Conservation (phyloP, 2,113 vertebrate genomes). For the Oreotrochilus melanogaster region DNA sequence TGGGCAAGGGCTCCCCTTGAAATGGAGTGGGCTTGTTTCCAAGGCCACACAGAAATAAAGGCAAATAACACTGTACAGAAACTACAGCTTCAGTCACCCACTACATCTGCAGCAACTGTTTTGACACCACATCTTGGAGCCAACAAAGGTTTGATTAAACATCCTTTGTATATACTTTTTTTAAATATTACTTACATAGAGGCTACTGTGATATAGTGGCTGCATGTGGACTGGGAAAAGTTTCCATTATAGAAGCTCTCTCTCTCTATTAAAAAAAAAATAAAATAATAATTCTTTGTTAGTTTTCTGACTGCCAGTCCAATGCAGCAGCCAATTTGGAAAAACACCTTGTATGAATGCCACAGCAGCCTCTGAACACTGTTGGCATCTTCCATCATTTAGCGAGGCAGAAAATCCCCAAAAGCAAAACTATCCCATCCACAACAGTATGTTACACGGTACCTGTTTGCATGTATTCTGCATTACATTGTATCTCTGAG, state of each 20-base stretch:
- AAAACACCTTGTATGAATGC: slow-evolving; percentile 62
- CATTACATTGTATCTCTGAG: neutral
- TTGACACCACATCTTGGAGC: slow-evolving; percentile 22
- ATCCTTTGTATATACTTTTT: slow-evolving; percentile 37
- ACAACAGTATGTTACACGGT: neutral
- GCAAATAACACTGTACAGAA: slow-evolving; percentile 1
- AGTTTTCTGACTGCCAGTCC: slow-evolving; percentile 68
- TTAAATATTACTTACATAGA: slow-evolving; percentile 39
- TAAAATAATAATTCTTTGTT: slow-evolving; percentile 13
- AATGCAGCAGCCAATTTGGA: slow-evolving; percentile 59
- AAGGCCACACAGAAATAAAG: slow-evolving; percentile 17
- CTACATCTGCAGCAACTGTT: slow-evolving; percentile 54
- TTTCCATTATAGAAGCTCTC: slow-evolving; percentile 59
- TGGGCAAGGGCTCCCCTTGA: slow-evolving; percentile 14
- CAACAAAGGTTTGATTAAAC: slow-evolving; percentile 65
- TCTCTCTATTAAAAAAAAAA: slow-evolving; percentile 39
- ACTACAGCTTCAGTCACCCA: slow-evolving; percentile 32
- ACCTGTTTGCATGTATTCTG: neutral
- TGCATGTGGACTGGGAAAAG: slow-evolving; percentile 2
- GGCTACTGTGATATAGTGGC: slow-evolving; percentile 35
- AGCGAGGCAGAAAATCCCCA: slow-evolving; percentile 41
- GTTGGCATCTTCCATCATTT: slow-evolving; percentile 35
- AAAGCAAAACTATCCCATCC: neutral
- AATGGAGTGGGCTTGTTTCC: slow-evolving; percentile 27
- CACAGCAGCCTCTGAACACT: slow-evolving; percentile 50